Conservation (phyloP, 2,888 invertebrate genomes). For the Cephonodes hylas region DNA sequence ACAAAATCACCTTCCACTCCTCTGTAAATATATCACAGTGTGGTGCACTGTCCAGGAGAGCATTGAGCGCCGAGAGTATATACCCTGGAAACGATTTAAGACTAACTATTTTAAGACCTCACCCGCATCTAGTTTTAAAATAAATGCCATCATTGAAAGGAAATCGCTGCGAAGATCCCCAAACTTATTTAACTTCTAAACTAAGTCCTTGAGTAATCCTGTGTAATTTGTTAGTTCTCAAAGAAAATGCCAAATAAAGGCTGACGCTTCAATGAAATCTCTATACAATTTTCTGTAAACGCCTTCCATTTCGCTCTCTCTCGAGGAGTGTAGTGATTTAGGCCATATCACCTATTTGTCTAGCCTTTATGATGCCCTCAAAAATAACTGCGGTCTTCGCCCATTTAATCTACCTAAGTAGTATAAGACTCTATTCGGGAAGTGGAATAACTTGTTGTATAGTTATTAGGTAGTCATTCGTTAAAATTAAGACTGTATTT, state of each 20-base stretch:
- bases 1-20: no score
- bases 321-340: background rate
- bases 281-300: background rate
- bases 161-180: background rate
- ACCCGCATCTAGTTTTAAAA: background rate
- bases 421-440: background rate
- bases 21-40: no score
- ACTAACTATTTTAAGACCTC: no score
- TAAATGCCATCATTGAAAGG: background rate
- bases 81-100: no score
- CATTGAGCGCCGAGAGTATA: no score
- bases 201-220: background rate
- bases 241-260: background rate
- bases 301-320: background rate
- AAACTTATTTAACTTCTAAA: background rate
- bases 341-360: constrained; percentile 7
- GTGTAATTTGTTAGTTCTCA: background rate
- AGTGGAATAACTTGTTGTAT: no score
- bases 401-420: background rate
- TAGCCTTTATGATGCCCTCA: constrained; percentile 4
- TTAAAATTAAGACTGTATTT: no score
- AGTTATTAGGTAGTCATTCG: no score
- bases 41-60: no score
- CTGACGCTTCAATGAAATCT: background rate
- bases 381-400: background rate